Percentiles rank a stretch among this genome's conserved stretches.
Evolutionary conservation across 2,888 invertebrate genomes (phyloP).

Genomic region (Oasisia sp.): DNA sequence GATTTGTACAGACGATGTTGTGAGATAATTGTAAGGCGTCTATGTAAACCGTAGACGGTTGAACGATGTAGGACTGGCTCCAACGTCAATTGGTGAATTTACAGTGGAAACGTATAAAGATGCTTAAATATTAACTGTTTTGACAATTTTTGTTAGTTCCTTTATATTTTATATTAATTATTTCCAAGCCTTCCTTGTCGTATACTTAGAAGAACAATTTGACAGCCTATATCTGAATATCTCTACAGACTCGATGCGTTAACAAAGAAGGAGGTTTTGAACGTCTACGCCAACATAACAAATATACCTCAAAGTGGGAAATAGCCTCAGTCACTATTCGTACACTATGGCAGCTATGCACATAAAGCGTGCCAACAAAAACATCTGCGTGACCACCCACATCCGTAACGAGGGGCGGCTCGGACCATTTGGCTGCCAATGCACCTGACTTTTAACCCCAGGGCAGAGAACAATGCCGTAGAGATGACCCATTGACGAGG

Average conservation of each 20-base stretch:
- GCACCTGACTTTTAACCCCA: constrained; percentile 6
- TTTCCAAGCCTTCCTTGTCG: too few relatives aligned
- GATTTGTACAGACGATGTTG: neutral
- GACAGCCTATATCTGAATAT: too few relatives aligned
- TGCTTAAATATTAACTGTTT: neutral
- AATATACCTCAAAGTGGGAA: neutral
- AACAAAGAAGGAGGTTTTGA: too few relatives aligned
- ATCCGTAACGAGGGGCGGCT: neutral
- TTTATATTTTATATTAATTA: neutral
- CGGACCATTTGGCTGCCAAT: neutral
- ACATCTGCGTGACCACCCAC: neutral
- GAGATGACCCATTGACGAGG: neutral
- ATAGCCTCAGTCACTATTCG: neutral
- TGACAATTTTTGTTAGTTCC: neutral
- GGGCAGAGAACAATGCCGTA: neutral
- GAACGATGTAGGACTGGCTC: too few relatives aligned
- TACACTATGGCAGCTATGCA: neutral
- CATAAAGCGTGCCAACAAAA: neutral
- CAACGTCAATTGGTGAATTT: neutral
- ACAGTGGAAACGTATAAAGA: too few relatives aligned
- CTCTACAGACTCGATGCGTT: too few relatives aligned
- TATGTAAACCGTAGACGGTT: neutral
- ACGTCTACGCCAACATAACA: too few relatives aligned
- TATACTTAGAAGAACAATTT: too few relatives aligned
- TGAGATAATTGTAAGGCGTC: neutral